A percentile compares a stretch with the other conserved stretches of the same genome.
phyloP scores from a whole-genome alignment of 2,113 vertebrate genomes.

The Pipa parva region DNA sequence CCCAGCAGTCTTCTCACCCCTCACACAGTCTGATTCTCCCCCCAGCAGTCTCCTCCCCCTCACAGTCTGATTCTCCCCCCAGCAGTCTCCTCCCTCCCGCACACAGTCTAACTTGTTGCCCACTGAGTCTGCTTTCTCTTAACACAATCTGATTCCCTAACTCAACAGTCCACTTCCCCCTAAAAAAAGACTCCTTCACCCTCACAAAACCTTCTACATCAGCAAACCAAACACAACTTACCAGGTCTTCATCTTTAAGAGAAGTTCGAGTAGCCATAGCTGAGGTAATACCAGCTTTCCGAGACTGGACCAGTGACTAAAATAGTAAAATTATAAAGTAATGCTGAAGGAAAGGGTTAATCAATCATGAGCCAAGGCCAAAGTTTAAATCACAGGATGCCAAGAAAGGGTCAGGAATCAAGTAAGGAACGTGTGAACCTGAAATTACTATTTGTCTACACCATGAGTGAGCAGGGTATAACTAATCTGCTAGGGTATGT shows the following conservation, averaged over 20 bases:
- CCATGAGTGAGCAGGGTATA: too few species aligned
- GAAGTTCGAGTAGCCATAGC: constrained; percentile 93
- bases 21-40: not conserved
- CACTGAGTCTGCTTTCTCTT: too few species aligned
- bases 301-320: constrained; percentile 93
- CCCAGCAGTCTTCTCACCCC: not conserved
- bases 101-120: not conserved
- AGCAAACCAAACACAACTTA: constrained; percentile 59
- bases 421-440: too few species aligned
- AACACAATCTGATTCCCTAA: too few species aligned
- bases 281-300: constrained; percentile 92
- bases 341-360: too few species aligned
- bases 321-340: not conserved
- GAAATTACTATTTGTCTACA: too few species aligned
- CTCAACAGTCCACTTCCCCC: too few species aligned
- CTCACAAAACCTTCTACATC: too few species aligned
- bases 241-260: constrained; percentile 95
- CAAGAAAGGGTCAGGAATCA: too few species aligned
- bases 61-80: not conserved
- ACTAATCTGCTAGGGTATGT: too few species aligned
- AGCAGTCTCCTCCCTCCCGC: not conserved
- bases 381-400: too few species aligned
- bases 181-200: not conserved
- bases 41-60: not conserved
- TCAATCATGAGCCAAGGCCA: not conserved